Percentiles rank a stretch among this genome's conserved stretches.
phyloP scores from a whole-genome alignment of 2,888 invertebrate species.

The Orthosia gracilis region DNA sequence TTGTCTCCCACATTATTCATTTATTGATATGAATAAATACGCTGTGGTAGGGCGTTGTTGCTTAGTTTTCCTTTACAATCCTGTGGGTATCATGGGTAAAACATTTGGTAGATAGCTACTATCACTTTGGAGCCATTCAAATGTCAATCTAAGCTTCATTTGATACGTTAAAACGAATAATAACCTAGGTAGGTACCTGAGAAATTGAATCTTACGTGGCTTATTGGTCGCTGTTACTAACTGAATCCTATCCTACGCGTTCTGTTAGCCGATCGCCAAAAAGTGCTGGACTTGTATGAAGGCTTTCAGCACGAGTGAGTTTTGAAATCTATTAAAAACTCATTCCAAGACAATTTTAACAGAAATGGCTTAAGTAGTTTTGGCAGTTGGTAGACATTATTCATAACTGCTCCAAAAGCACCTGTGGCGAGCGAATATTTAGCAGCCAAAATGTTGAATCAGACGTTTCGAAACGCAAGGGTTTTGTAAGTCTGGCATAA shows the following conservation, averaged over 20 bases:
- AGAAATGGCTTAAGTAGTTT: constrained; percentile 17
- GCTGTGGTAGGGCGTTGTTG: background rate
- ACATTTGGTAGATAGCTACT: background rate
- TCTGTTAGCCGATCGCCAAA: background rate
- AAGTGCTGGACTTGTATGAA: background rate
- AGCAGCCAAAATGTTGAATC: constrained; percentile 54
- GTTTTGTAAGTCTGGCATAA: constrained; percentile 31
- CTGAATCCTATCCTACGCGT: background rate
- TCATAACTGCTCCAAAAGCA: constrained; percentile 38
- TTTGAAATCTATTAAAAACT: constrained; percentile 3
- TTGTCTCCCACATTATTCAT: too few relatives aligned
- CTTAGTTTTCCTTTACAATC: background rate
- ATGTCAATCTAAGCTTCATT: background rate
- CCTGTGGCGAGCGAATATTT: constrained; percentile 25
- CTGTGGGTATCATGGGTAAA: background rate
- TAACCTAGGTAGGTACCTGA: background rate
- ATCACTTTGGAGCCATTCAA: background rate
- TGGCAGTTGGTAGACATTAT: constrained; percentile 40
- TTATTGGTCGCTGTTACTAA: background rate
- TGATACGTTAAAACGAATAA: background rate
- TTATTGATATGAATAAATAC: background rate
- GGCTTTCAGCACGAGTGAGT: background rate
- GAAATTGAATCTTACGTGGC: background rate
- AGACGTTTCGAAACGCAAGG: constrained; percentile 30
- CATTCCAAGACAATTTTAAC: constrained; percentile 6